phyloP scores from a whole-genome alignment of 2,113 vertebrate genomes.

The Gallinago media region DNA sequence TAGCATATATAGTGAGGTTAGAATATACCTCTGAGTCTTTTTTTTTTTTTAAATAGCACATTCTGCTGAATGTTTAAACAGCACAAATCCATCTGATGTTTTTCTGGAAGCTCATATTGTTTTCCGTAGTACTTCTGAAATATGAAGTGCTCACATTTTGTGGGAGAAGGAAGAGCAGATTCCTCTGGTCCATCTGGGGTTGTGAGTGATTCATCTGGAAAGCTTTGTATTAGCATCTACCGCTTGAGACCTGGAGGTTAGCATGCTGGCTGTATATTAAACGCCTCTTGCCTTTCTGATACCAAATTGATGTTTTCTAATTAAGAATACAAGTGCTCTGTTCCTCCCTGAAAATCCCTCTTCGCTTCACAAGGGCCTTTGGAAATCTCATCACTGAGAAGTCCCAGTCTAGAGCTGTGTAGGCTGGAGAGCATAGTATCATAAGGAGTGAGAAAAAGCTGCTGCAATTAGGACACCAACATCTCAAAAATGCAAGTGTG shows the following conservation, averaged over 20 bases:
- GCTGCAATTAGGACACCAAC: neutral
- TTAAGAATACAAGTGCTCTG: constrained; percentile 53
- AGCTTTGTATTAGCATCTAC: constrained; percentile 12
- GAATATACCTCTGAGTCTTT: neutral
- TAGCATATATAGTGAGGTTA: neutral
- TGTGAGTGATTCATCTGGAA: constrained; percentile 10
- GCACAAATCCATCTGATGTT: neutral
- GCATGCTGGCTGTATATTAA: constrained; percentile 23
- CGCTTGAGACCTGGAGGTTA: constrained; percentile 48
- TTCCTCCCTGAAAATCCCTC: constrained; percentile 45
- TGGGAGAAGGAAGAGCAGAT: neutral
- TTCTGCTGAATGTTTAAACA: neutral
- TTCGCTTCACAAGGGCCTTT: constrained; percentile 36
- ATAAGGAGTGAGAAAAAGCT: neutral
- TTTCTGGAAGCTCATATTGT: neutral
- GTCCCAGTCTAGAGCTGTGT: neutral
- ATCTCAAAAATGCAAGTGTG: neutral
- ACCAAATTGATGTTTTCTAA: constrained; percentile 51
- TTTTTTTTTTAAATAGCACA: neutral
- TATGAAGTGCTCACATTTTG: neutral
- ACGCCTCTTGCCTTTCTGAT: constrained; percentile 46
- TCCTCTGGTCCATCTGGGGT: neutral
- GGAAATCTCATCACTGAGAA: neutral
- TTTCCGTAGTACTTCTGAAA: neutral
- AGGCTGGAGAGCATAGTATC: neutral